phyloP scores from a whole-genome alignment of 2,888 invertebrate genomes.

The Leptinotarsa juncta region DNA sequence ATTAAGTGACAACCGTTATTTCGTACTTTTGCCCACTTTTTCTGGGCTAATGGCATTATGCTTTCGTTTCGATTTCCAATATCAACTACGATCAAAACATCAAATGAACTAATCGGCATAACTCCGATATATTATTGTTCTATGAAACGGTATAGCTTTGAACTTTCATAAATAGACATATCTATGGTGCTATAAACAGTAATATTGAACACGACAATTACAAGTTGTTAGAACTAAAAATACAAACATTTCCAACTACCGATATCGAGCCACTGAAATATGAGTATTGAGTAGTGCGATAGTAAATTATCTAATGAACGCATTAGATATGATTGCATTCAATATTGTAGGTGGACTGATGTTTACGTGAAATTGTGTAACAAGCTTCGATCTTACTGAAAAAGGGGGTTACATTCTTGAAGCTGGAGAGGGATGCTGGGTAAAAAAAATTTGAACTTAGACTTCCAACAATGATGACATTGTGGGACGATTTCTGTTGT shows the following conservation, averaged over 20 bases:
- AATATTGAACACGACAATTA: conserved; percentile 7
- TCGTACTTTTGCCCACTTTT: not conserved
- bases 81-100: conserved; percentile 14
- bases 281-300: not conserved
- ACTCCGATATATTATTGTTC: conserved; percentile 9
- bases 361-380: not conserved
- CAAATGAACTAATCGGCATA: conserved; percentile 10
- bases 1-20: not conserved
- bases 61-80: conserved; percentile 17
- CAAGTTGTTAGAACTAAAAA: conserved; percentile 7
- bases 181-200: not conserved
- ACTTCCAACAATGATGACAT: too few species aligned
- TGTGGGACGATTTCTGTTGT: too few species aligned
- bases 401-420: not conserved
- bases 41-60: not conserved
- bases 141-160: conserved; percentile 5
- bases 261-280: conserved; percentile 6
- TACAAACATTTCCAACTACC: conserved; percentile 8
- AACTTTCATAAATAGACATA: conserved; percentile 12
- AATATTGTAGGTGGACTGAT: not conserved
- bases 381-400: not conserved
- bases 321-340: not conserved
- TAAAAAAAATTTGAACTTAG: too few species aligned
- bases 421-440: too few species aligned
- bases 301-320: not conserved